A percentile compares a stretch with the other conserved stretches of the same genome.
phyloP scores from a whole-genome alignment of 2,888 invertebrate species.

The Phania funesta region DNA sequence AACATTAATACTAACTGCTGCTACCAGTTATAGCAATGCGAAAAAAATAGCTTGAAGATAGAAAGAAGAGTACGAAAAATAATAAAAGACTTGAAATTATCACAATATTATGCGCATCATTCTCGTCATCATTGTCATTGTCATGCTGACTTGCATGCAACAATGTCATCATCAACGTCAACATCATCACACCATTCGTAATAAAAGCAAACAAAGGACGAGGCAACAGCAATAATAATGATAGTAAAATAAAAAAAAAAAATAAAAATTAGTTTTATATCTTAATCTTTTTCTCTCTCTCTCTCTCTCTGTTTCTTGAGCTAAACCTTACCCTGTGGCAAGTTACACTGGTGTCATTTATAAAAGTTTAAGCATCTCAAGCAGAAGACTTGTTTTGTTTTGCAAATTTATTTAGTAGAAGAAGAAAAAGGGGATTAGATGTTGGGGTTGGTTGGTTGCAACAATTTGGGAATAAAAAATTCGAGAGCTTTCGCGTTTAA shows the following conservation, averaged over 20 bases:
- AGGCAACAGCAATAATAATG: constrained; percentile 32
- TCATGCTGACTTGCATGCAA: constrained; percentile 67
- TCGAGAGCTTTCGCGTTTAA: too few relatives aligned
- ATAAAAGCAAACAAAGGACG: constrained; percentile 30
- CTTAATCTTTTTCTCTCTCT: neutral
- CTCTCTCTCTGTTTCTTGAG: too few relatives aligned
- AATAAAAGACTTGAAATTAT: constrained; percentile 65
- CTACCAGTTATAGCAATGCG: neutral
- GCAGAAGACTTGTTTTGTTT: constrained; percentile 3
- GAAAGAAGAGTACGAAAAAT: constrained; percentile 15
- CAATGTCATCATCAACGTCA: constrained; percentile 68
- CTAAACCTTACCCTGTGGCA: neutral
- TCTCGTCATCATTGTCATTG: constrained; percentile 61
- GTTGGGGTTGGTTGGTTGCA: too few relatives aligned
- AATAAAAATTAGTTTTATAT: neutral
- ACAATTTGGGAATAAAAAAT: too few relatives aligned
- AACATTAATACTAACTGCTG: neutral
- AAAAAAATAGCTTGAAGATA: neutral
- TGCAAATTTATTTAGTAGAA: neutral
- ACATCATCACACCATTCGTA: constrained; percentile 64
- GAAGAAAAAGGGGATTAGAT: neutral
- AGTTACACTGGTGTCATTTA: constrained; percentile 18
- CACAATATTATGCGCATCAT: constrained; percentile 66
- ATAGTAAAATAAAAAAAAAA: neutral
- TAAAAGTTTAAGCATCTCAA: constrained; percentile 15